phyloP scores from a whole-genome alignment of 2,113 vertebrate species.

The Zapus hudsonius region DNA sequence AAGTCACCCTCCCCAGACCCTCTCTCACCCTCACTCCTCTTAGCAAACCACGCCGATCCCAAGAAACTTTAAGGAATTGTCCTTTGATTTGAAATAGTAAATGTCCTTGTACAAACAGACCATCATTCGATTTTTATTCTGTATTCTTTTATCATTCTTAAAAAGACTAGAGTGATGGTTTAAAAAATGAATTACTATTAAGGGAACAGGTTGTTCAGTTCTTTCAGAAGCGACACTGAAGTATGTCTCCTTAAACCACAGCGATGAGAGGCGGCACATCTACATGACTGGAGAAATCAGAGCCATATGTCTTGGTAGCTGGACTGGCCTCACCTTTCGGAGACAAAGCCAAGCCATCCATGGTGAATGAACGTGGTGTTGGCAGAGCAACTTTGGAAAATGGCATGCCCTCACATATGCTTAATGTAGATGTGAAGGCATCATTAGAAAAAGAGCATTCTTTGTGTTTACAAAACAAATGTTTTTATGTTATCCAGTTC shows the following conservation, averaged over 20 bases:
- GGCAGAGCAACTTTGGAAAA: constrained; percentile 26
- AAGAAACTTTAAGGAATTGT: constrained; percentile 20
- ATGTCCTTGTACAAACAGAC: not conserved
- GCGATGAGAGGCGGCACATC: not conserved
- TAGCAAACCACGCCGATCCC: not conserved
- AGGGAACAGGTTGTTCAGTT: not conserved
- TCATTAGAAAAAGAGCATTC: constrained; percentile 77
- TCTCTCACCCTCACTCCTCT: not conserved
- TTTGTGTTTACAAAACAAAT: constrained; percentile 89
- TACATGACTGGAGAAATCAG: constrained; percentile 13
- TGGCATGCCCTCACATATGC: constrained; percentile 61
- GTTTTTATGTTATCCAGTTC: constrained; percentile 86
- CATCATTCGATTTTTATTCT: not conserved
- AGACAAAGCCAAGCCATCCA: constrained; percentile 33
- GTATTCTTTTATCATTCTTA: constrained; percentile 26
- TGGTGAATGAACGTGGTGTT: constrained; percentile 34
- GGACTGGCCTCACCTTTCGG: not conserved
- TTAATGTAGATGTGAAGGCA: constrained; percentile 76
- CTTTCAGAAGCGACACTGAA: not conserved
- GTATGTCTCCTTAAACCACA: not conserved
- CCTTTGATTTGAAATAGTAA: not conserved
- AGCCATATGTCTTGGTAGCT: not conserved
- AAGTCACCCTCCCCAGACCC: constrained; percentile 58
- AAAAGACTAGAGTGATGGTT: constrained; percentile 1
- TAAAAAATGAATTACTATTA: not conserved